A percentile compares a stretch with the other conserved stretches of the same genome.
Evolutionary conservation across 2,888 invertebrate species (phyloP).

Genomic region (Drosophila fungiperda): DNA sequence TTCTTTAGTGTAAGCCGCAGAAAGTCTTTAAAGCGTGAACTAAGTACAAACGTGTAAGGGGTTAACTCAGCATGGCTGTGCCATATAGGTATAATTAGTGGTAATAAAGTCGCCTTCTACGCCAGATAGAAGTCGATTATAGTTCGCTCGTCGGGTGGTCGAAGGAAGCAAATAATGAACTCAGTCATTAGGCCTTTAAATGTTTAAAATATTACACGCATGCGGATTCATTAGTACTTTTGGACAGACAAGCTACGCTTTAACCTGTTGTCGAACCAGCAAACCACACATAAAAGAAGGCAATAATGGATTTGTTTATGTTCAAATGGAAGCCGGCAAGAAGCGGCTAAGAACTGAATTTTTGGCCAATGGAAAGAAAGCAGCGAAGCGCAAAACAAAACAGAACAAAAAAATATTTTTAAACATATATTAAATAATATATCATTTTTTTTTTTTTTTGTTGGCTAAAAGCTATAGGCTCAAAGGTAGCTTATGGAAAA

Average conservation of each 20-base stretch:
- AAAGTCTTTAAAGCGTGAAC: conserved; percentile 26
- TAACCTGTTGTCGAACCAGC: conserved; percentile 17
- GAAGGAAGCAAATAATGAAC: conserved; percentile 50
- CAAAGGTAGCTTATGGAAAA: conserved; percentile 24
- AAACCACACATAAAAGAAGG: conserved; percentile 21
- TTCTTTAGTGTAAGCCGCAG: neutral
- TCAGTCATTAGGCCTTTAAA: conserved; percentile 50
- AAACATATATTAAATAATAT: conserved; percentile 6
- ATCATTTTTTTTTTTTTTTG: conserved; percentile 1
- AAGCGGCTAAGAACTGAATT: conserved; percentile 37
- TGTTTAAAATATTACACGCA: conserved; percentile 37
- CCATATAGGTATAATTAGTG: neutral
- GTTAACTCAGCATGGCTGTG: neutral
- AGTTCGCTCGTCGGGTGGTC: conserved; percentile 25
- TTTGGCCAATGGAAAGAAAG: conserved; percentile 37
- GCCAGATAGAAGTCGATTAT: conserved; percentile 1
- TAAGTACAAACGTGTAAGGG: conserved; percentile 1
- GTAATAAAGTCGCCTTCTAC: neutral
- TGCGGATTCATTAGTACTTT: conserved; percentile 50
- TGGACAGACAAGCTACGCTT: conserved; percentile 8
- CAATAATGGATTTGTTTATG: conserved; percentile 71
- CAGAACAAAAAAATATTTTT: conserved; percentile 7
- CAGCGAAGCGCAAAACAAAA: conserved; percentile 30
- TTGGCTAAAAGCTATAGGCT: conserved; percentile 15
- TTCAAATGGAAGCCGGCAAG: conserved; percentile 27